Evolutionary conservation across 2,888 invertebrate genomes (phyloP).

Genomic region (Mythimna pallens): DNA sequence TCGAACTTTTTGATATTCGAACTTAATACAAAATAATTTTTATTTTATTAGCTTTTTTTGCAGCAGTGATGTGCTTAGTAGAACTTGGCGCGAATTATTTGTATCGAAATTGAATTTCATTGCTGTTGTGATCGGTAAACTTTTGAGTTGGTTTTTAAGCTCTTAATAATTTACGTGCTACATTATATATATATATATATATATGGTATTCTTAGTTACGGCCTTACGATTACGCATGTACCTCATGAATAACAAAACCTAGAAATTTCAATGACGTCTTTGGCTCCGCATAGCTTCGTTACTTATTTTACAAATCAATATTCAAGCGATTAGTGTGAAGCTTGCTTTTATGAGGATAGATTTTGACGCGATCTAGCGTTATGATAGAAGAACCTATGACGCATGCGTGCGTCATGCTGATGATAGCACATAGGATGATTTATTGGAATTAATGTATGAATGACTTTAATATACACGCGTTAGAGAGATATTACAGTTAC

Average conservation of each 20-base stretch:
- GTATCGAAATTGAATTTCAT: neutral
- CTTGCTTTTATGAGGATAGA: slow-evolving; percentile 2
- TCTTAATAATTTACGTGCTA: neutral
- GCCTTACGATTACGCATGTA: neutral
- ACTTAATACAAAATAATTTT: neutral
- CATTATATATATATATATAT: no score
- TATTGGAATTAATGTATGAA: slow-evolving; percentile 22
- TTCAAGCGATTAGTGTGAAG: slow-evolving; percentile 6
- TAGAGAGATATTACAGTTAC: neutral
- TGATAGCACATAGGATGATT: slow-evolving; percentile 30
- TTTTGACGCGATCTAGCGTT: slow-evolving; percentile 18
- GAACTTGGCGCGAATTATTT: neutral
- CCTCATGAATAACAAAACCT: neutral
- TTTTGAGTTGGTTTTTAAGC: neutral
- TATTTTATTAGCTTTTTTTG: neutral
- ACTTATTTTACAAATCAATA: slow-evolving; percentile 23
- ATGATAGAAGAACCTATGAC: slow-evolving; percentile 29
- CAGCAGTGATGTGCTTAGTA: slow-evolving; percentile 1
- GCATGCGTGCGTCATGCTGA: slow-evolving; percentile 39
- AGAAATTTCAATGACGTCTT: slow-evolving; percentile 10
- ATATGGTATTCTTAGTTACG: slow-evolving; percentile 1
- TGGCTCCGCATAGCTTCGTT: neutral
- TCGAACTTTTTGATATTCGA: neutral
- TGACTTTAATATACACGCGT: neutral
- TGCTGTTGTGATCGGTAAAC: neutral